A percentile compares a stretch with the other conserved stretches of the same genome.
These are phyloP conservation scores for Temnothorax ravouxi DNA, from an alignment of 2,888 invertebrate genomes.

Conservation along the genomic window DNA sequence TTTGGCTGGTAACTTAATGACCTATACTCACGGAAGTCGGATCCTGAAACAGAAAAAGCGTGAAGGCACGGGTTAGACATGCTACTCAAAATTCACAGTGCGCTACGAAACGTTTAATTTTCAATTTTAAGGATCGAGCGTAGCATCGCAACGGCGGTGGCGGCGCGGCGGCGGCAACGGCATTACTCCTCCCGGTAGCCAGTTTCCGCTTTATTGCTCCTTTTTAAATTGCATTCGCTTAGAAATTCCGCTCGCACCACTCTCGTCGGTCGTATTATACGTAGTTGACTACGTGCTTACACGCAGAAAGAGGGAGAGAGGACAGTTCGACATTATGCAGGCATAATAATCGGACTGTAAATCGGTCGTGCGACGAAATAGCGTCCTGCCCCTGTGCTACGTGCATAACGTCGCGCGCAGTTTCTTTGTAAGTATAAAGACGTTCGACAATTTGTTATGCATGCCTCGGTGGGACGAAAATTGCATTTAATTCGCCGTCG, in stretches of 20 bases:
- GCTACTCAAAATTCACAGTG: conserved; percentile 58
- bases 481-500: conserved; percentile 80
- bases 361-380: conserved; percentile 78
- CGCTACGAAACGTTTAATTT: conserved; percentile 77
- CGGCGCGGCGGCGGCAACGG: not conserved
- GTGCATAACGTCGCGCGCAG: conserved; percentile 68
- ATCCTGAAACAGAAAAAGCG: conserved; percentile 84
- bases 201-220: conserved; percentile 62
- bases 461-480: conserved; percentile 78
- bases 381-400: conserved; percentile 62
- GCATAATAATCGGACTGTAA: conserved; percentile 82
- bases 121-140: conserved; percentile 73
- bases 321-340: conserved; percentile 73
- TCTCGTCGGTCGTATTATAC: conserved; percentile 49
- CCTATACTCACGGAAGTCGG: conserved; percentile 85
- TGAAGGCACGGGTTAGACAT: conserved; percentile 66
- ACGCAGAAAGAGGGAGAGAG: conserved; percentile 11
- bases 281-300: conserved; percentile 70
- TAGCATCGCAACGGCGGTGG: conserved; percentile 33
- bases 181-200: conserved; percentile 35
- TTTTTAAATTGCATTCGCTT: conserved; percentile 64
- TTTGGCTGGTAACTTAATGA: conserved; percentile 68
- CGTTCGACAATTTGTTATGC: conserved; percentile 83
- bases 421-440: conserved; percentile 76
- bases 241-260: conserved; percentile 55